Percentiles rank a stretch among this genome's conserved stretches.
Evolutionary conservation across 2,888 invertebrate species (phyloP).

Genomic region (Drosophila tripunctata): DNA sequence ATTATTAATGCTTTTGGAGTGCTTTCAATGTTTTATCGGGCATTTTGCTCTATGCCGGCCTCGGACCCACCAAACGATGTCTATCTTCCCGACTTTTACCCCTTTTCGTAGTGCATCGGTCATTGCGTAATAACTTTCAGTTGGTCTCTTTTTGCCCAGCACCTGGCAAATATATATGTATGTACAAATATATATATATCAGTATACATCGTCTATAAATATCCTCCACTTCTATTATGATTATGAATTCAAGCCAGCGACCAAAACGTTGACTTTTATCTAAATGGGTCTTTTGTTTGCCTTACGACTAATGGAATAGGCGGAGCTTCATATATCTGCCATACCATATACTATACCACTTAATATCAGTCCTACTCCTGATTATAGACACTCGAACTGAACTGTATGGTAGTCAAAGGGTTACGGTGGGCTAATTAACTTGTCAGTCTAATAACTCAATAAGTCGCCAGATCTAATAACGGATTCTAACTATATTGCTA

Average conservation of each 20-base stretch:
- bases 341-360: too few species aligned
- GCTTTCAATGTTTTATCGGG: slow-evolving; percentile 77
- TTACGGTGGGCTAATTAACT: slow-evolving; percentile 54
- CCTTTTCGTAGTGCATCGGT: slow-evolving; percentile 54
- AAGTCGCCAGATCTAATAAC: slow-evolving; percentile 8
- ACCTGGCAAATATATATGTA: slow-evolving; percentile 3
- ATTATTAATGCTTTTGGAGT: slow-evolving; percentile 79
- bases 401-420: slow-evolving; percentile 7
- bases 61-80: slow-evolving; percentile 43
- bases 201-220: slow-evolving; percentile 36
- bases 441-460: slow-evolving; percentile 58
- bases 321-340: slow-evolving; percentile 48
- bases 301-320: slow-evolving; percentile 66
- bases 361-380: slow-evolving; percentile 32
- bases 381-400: slow-evolving; percentile 44
- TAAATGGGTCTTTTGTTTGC: slow-evolving; percentile 76
- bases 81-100: slow-evolving; percentile 49
- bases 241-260: slow-evolving; percentile 61
- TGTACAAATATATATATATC: neutral
- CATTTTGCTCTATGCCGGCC: slow-evolving; percentile 49
- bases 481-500: neutral
- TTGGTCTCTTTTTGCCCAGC: slow-evolving; percentile 53
- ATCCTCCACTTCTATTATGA: slow-evolving; percentile 58
- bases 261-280: slow-evolving; percentile 60
- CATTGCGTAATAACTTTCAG: slow-evolving; percentile 74